phyloP scores from a whole-genome alignment of 2,113 vertebrate species.

The Morone saxatilis region DNA sequence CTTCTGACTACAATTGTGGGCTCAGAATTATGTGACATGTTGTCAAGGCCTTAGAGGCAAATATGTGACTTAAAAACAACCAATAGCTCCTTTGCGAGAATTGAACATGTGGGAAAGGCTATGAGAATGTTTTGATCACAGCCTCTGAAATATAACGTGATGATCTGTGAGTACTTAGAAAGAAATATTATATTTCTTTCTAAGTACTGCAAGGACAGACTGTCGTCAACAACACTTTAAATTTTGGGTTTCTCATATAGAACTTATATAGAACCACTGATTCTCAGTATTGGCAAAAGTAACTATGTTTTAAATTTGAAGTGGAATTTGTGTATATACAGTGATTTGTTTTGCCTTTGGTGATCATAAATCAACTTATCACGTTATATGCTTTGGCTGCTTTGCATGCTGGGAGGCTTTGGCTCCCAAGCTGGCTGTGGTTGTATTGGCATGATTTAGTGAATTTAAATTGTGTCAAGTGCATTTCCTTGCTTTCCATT shows the following conservation, averaged over 20 bases:
- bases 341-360: slow-evolving; percentile 5
- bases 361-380: not conserved
- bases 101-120: slow-evolving; percentile 41
- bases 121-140: slow-evolving; percentile 47
- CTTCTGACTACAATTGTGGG: slow-evolving; percentile 66
- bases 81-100: slow-evolving; percentile 20
- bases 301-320: not conserved
- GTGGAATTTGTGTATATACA: not conserved
- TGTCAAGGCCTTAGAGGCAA: slow-evolving; percentile 56
- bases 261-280: not conserved
- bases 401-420: slow-evolving; percentile 28
- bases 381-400: not conserved
- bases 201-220: not conserved
- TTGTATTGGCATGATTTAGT: not conserved
- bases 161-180: slow-evolving; percentile 28
- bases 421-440: not conserved
- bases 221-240: slow-evolving; percentile 12
- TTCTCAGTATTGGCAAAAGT: not conserved
- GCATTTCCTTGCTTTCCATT: not conserved
- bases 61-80: slow-evolving; percentile 60
- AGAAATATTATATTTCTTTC: slow-evolving; percentile 14
- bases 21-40: slow-evolving; percentile 53
- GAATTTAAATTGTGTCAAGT: not conserved
- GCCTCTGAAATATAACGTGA: slow-evolving; percentile 30
- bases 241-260: not conserved